These are phyloP conservation scores for Zaprionus vittiger DNA, from an alignment of 1,140 invertebrate species.

Conservation along the genomic window DNA sequence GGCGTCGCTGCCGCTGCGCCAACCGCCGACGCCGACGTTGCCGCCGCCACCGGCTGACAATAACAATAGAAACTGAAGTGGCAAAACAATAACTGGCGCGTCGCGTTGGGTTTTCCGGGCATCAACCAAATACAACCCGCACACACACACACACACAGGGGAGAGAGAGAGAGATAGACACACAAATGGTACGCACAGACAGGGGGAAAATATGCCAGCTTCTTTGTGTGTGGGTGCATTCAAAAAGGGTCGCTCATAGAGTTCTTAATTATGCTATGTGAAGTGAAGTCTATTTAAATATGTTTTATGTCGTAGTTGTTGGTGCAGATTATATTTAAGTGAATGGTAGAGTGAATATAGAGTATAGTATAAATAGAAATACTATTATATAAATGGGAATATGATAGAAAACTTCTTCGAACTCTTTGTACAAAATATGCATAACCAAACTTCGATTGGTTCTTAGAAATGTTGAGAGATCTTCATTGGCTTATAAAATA, in stretches of 20 bases:
- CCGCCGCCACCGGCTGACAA: slow-evolving; percentile 58
- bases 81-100: slow-evolving; percentile 80
- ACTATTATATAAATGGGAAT: no score
- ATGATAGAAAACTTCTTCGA: no score
- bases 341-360: no score
- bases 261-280: slow-evolving; percentile 24
- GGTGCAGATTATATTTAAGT: no score
- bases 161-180: neutral
- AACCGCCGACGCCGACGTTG: neutral
- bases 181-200: slow-evolving; percentile 30
- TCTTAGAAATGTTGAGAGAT: no score
- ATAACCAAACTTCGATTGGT: no score
- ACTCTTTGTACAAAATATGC: no score
- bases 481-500: no score
- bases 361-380: no score
- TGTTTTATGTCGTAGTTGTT: no score
- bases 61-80: slow-evolving; percentile 82
- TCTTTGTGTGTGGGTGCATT: slow-evolving; percentile 34
- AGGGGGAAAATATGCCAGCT: slow-evolving; percentile 54
- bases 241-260: slow-evolving; percentile 39
- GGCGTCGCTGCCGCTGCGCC: slow-evolving; percentile 24
- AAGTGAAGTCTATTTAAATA: no score
- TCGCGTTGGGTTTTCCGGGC: slow-evolving; percentile 72
- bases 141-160: slow-evolving; percentile 4
- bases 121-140: slow-evolving; percentile 55